A percentile compares a stretch with the other conserved stretches of the same genome.
These are phyloP conservation scores for Enchytraeus crypticus DNA, from an alignment of 2,888 invertebrate species.

Conservation along the genomic window DNA sequence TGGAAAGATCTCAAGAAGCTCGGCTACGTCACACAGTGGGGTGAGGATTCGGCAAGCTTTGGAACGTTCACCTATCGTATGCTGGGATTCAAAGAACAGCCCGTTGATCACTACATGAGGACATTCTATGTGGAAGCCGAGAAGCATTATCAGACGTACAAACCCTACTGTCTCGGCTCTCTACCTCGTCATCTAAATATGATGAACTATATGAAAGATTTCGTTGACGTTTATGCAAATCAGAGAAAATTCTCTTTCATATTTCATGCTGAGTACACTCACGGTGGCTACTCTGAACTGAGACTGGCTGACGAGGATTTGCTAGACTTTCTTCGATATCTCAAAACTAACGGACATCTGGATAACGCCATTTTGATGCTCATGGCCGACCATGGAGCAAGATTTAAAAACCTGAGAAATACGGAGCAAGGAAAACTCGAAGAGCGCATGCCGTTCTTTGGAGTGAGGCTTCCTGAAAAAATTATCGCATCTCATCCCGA, in stretches of 20 bases:
- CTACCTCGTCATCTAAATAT: slow-evolving; percentile 59
- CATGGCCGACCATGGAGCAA: slow-evolving; percentile 81
- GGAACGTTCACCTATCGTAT: slow-evolving; percentile 84
- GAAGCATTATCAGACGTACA: slow-evolving; percentile 3
- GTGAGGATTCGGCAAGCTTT: slow-evolving; percentile 65
- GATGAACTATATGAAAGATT: slow-evolving; percentile 50
- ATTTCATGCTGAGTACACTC: slow-evolving; percentile 80
- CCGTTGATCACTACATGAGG: slow-evolving; percentile 82
- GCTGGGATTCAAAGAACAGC: slow-evolving; percentile 71
- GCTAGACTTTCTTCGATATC: slow-evolving; percentile 52
- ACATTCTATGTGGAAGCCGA: slow-evolving; percentile 53
- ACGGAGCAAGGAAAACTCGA: slow-evolving; percentile 85
- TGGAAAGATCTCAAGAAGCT: slow-evolving; percentile 65
- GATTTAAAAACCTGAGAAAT: slow-evolving; percentile 70
- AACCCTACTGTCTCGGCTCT: slow-evolving; percentile 59
- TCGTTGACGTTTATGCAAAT: slow-evolving; percentile 58
- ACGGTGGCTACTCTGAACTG: slow-evolving; percentile 73
- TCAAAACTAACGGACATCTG: slow-evolving; percentile 57
- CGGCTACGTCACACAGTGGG: slow-evolving; percentile 63
- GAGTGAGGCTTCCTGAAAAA: slow-evolving; percentile 65
- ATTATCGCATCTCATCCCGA: slow-evolving; percentile 58
- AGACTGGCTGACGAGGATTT: slow-evolving; percentile 69
- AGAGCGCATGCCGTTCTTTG: slow-evolving; percentile 79
- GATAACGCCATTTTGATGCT: slow-evolving; percentile 74
- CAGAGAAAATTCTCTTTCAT: slow-evolving; percentile 68